Evolutionary conservation across 2,113 vertebrate species (phyloP), one percentile per base, ranked within the genome.

Genomic region (Catharus minimus): DNA sequence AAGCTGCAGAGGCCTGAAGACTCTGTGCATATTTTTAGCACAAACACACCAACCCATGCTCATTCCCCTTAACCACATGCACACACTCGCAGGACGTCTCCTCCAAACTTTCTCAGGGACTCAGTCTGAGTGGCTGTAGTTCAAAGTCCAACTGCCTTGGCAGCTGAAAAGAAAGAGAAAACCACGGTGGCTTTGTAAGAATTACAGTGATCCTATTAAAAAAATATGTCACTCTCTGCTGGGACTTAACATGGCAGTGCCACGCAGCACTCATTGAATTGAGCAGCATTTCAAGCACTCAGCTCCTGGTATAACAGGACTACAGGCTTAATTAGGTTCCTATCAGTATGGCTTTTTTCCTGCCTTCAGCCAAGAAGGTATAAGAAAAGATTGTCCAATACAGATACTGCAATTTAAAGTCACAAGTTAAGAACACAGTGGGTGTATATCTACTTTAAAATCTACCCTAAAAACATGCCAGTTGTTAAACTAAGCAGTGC

Each of bases 401-500:
- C 74, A 85, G 89, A 94, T 80, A 93, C 77, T 80, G 74, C 93
- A 95, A 86, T 92, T 86, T 89, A 86, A 93, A 92, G 75, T 67
- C 92, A 76, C 18, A 0, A 91, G 82, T 91, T 93, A 86, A 92
- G 88, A 93, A 94, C 88, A 88, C 73, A 84, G 91, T 93, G 83
- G 73, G 72, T 84, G 79, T 83, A 84, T 83, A 93, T 85, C 95
- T 95, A 46, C 65, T 77, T 90, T 61, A 88, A 95, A 90, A 95
- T 92, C 95, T 94, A 88, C 83, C 90, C 94, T 91, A 90, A 95
- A 94, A 93, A 94, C 88, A 94, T 85, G 77, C 80, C 86, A 92
- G 94, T 90, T 93, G 80, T 92, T 95, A 91, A 96, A 93, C 92
- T 89, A 93, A 95, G 95, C 81, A 91, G 84, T 88, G 76, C 87